Evolutionary conservation across 2,113 vertebrate species (phyloP), one percentile per base, ranked within the genome.

Genomic region (Leptobrachium leishanense): DNA sequence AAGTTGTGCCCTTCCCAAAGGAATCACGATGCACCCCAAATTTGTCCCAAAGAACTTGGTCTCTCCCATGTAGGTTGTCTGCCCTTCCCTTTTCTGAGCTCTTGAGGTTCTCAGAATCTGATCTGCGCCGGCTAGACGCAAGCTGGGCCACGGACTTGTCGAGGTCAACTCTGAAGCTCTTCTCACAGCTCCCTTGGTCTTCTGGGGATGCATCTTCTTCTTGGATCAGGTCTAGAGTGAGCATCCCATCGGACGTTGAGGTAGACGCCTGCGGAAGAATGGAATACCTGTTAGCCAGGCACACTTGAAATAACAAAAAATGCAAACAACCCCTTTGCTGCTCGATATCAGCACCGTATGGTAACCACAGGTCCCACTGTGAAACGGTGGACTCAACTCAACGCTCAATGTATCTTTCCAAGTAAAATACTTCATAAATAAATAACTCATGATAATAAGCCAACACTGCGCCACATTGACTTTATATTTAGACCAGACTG

Each of bases 141-240:
- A 89, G 85, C 15, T 87, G 90, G 0, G 86, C 85, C 74, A 86
- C 85, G 0, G 91, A 88, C 75, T 93, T 92, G 68, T 93, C 94
- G 79, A 94, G 57, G 39, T 93, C 85, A 1, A 92, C 92, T 0
- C 89, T 90, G 82, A 94, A 94, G 81, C 90, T 92, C 83, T 89
- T 87, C 1, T 93, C 93, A 4, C 96, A 97, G 20, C 90, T 86
- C 5, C 88, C 2, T 0, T 88, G 88, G 0, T 91, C 93, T 77
- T 95, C 94, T 0, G 90, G 84, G 31, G 87, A 83, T 15, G 88
- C 42, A 2, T 96, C 95, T 31, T 98, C 96, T 85, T 99, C 97
- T 83, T 97, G 96, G 87, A 98, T 96, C 83, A 98, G 92, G 86
- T 98, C 97, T n/a, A 98, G 91, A 1, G 95, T 98, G 86, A 98